These are phyloP conservation scores for Hypanus sabinus DNA, from an alignment of 2,113 vertebrate species.

Conservation along the genomic window DNA sequence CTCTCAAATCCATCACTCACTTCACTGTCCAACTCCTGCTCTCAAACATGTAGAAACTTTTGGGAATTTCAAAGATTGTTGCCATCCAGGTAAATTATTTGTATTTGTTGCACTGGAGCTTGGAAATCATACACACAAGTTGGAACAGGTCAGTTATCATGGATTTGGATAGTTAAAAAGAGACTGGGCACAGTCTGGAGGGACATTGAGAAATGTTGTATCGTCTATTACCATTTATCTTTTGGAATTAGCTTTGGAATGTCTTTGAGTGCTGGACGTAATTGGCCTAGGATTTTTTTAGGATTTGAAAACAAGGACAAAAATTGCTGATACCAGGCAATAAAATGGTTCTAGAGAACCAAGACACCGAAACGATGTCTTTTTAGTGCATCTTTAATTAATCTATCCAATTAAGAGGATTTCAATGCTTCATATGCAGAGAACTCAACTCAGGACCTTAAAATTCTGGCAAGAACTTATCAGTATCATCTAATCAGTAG, in stretches of 20 bases:
- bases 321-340: neutral
- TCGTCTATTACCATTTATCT: neutral
- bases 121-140: neutral
- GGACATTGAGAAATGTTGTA: neutral
- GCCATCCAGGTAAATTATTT: neutral
- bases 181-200: neutral
- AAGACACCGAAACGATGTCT: neutral
- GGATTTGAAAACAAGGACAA: too few relatives aligned
- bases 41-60: neutral
- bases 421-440: neutral
- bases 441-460: neutral
- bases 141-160: neutral
- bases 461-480: neutral
- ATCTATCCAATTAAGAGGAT: neutral
- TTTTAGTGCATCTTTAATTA: neutral
- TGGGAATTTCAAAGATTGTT: neutral
- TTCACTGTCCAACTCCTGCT: too few relatives aligned
- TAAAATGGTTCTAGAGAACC: neutral
- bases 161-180: neutral
- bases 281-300: neutral
- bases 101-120: neutral
- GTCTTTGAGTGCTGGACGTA: neutral
- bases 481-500: neutral
- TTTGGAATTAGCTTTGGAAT: neutral
- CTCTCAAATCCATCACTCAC: too few relatives aligned